A percentile compares a stretch with the other conserved stretches of the same genome.
Conservation (phyloP, 2,113 vertebrate species). For the Calyptommatus sinebrachiatus region DNA sequence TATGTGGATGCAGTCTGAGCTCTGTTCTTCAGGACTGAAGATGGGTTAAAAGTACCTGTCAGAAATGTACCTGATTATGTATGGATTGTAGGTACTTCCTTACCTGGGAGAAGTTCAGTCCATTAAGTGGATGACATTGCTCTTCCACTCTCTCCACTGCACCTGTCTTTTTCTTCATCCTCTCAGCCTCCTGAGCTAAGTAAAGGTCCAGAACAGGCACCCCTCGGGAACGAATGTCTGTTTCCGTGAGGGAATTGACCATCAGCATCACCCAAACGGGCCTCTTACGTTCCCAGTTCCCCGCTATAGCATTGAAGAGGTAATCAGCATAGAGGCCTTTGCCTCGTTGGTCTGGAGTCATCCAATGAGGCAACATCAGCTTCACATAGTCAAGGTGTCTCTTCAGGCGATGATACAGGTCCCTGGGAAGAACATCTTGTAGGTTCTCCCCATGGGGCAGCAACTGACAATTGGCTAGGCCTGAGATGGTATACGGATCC, state of each 20-base stretch:
- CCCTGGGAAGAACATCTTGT: slow-evolving; percentile 88
- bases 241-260: slow-evolving; percentile 97
- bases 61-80: background rate
- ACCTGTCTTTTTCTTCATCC: slow-evolving; percentile 87
- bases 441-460: slow-evolving; percentile 92
- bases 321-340: slow-evolving; percentile 94
- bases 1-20: too few relatives aligned
- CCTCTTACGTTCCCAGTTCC: slow-evolving; percentile 98
- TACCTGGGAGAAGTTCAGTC: slow-evolving; percentile 98
- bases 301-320: slow-evolving; percentile 94
- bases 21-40: too few relatives aligned
- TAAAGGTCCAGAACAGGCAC: slow-evolving; percentile 93
- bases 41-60: too few relatives aligned
- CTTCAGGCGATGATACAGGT: slow-evolving; percentile 94
- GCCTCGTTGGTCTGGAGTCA: slow-evolving; percentile 91
- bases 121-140: slow-evolving; percentile 94
- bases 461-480: slow-evolving; percentile 93
- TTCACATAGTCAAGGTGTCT: slow-evolving; percentile 97
- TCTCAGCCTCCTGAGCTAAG: slow-evolving; percentile 92
- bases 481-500: slow-evolving; percentile 91
- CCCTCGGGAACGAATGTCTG: slow-evolving; percentile 89
- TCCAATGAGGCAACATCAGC: slow-evolving; percentile 96
- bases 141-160: slow-evolving; percentile 95
- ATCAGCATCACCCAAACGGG: slow-evolving; percentile 99
- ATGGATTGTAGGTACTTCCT: slow-evolving; percentile 6